phyloP scores from a whole-genome alignment of 2,797 vertebrate species.

The Sibirionetta formosa region DNA sequence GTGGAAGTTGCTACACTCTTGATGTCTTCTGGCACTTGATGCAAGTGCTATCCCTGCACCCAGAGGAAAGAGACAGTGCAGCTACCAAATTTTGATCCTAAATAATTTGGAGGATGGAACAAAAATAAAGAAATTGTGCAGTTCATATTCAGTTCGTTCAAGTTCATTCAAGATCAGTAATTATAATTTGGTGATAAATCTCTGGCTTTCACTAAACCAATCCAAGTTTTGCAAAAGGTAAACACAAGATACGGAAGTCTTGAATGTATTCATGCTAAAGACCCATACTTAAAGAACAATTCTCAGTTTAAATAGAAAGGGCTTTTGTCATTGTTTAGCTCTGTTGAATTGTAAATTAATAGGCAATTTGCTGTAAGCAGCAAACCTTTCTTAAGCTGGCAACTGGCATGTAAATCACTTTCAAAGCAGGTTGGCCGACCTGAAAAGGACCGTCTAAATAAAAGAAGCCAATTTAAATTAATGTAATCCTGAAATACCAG shows the following conservation, averaged over 20 bases:
- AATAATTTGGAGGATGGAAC: background rate
- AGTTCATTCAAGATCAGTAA: background rate
- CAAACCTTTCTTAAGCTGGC: background rate
- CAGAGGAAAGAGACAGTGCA: background rate
- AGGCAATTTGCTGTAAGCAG: background rate
- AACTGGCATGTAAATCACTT: background rate
- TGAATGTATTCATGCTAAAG: background rate
- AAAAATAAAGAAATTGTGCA: background rate
- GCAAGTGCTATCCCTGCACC: fast-evolving
- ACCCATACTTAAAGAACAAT: background rate
- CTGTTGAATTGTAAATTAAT: background rate
- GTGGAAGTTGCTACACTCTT: fast-evolving
- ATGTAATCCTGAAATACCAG: background rate
- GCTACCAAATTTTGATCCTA: background rate
- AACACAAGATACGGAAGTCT: background rate
- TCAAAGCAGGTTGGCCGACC: background rate
- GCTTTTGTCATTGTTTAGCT: background rate
- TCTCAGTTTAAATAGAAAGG: background rate
- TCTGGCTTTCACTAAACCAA: background rate
- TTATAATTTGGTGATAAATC: background rate
- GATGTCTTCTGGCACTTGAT: background rate
- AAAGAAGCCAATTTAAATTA: background rate
- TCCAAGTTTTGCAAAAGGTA: background rate
- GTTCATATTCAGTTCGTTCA: background rate
- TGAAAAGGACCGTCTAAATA: background rate